Base-by-base conservation (phyloP, 1,140 invertebrate species). In the Drosophila hydei region DNA sequence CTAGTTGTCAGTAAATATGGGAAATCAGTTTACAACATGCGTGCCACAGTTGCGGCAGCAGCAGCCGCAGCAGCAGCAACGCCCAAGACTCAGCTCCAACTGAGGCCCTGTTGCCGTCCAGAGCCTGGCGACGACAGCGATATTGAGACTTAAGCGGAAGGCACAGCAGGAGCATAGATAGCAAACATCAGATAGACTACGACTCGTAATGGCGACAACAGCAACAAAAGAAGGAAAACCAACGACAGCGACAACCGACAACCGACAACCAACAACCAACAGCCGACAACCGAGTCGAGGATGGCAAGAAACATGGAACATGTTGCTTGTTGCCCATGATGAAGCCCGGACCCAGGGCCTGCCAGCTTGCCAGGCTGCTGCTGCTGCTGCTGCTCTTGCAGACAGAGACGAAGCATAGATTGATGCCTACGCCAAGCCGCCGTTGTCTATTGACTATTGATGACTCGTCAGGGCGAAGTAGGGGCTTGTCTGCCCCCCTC, bases 1-100 rank as follows among this genome's bases (percentile, higher is more conserved):
- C 89, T 89, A 91, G 89, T 90, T 91, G 89, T 91, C 89, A 91
- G 89, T 91, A 91, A 91, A 91, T 91, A 91, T 91, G 89, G 89
- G 89, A 91, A 91, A 91, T 91, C 85, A 90, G 83, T 88, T 88
- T 88, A 87, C 72, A 88, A 88, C 79, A 80, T 88, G 81, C 81
- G 81, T 87, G 81, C 77, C 61, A 78, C 75, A 54, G 76, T 78
- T 75, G 73, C 73, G 63, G 40, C 62, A 23, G 45, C 40, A 55
- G 65, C 42, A 38, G 73, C 73, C 63, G 40, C 62, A 23, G 45
- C 40, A 55, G 65, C 42, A 38, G 52, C 36, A 62, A 50, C 25
- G 54, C 42, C 11, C 2, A 19, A 45, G 40, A 25, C n/a, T 19
- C 30, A 25, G 51, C 14, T 43, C 4, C 19, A 42, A 21, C 48